A percentile compares a stretch with the other conserved stretches of the same genome.
phyloP scores from a whole-genome alignment of 2,113 vertebrate species.

The Cromileptes altivelis region DNA sequence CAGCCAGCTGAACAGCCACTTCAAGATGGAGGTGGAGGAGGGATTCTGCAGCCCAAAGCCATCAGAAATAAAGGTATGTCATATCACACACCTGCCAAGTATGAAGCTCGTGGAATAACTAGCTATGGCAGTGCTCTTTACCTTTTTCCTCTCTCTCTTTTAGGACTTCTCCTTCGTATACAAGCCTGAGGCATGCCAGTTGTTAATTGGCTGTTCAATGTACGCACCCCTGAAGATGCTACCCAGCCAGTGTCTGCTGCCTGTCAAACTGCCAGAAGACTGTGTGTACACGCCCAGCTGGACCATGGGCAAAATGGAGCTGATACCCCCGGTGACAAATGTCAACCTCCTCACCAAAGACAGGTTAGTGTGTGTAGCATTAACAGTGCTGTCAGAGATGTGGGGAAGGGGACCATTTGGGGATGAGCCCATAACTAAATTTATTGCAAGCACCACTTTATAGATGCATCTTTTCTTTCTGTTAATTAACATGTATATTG shows the following conservation, averaged over 20 bases:
- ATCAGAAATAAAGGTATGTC: slow-evolving; percentile 93
- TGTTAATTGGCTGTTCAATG: slow-evolving; percentile 94
- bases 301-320: slow-evolving; percentile 94
- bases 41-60: slow-evolving; percentile 98
- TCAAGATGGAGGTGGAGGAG: slow-evolving; percentile 97
- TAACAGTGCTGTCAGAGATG: background rate
- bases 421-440: background rate
- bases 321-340: slow-evolving; percentile 90
- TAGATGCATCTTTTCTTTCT: background rate
- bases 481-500: background rate
- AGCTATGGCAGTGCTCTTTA: background rate
- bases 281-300: slow-evolving; percentile 96
- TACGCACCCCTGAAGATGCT: slow-evolving; percentile 96
- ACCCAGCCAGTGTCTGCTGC: slow-evolving; percentile 95
- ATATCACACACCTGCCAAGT: background rate
- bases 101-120: background rate
- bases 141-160: slow-evolving; percentile 50
- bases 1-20: slow-evolving; percentile 88
- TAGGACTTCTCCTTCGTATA: slow-evolving; percentile 98
- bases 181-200: slow-evolving; percentile 92
- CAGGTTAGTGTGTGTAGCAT: slow-evolving; percentile 78
- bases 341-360: slow-evolving; percentile 95
- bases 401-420: background rate
- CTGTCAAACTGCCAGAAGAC: slow-evolving; percentile 94
- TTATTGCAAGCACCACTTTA: background rate